These are phyloP conservation scores for Solenopsis fugax DNA, from an alignment of 1,140 invertebrate genomes.

Conservation along the genomic window DNA sequence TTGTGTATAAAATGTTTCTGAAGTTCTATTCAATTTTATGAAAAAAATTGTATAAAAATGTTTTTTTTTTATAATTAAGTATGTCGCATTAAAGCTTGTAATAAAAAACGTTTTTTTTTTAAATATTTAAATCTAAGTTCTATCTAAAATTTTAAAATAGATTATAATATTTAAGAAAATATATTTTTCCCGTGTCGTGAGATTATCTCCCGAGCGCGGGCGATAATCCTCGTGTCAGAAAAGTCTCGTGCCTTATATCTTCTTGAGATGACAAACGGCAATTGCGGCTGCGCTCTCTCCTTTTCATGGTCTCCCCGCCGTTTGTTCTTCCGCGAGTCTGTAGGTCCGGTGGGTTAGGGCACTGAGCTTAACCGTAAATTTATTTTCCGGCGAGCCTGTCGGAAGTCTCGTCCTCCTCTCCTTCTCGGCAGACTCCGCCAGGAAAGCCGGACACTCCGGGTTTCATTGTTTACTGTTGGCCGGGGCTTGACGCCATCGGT, in stretches of 20 bases:
- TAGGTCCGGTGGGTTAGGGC: conserved; percentile 48
- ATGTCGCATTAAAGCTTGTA: neutral
- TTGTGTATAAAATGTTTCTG: neutral
- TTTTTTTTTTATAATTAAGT: neutral
- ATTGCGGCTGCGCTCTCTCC: conserved; percentile 59
- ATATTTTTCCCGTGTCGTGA: neutral
- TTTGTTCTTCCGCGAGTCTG: conserved; percentile 49
- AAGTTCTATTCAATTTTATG: neutral
- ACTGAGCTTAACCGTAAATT: conserved; percentile 81
- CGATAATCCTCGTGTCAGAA: conserved; percentile 56
- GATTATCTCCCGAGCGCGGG: conserved; percentile 30
- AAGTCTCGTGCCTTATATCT: conserved; percentile 59
- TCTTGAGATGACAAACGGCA: conserved; percentile 76
- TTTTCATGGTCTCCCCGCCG: conserved; percentile 58
- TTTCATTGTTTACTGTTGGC: conserved; percentile 82
- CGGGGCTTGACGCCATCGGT: conserved; percentile 50
- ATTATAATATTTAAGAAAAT: conserved; percentile 52
- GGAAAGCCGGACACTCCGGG: conserved; percentile 79
- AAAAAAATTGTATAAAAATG: neutral
- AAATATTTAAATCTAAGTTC: neutral
- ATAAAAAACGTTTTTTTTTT: neutral
- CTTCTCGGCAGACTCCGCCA: conserved; percentile 61
- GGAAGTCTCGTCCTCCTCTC: conserved; percentile 73
- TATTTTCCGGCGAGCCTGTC: conserved; percentile 77
- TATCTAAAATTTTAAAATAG: neutral